phyloP scores from a whole-genome alignment of 2,888 invertebrate species.

The Taphrorychus bicolor region DNA sequence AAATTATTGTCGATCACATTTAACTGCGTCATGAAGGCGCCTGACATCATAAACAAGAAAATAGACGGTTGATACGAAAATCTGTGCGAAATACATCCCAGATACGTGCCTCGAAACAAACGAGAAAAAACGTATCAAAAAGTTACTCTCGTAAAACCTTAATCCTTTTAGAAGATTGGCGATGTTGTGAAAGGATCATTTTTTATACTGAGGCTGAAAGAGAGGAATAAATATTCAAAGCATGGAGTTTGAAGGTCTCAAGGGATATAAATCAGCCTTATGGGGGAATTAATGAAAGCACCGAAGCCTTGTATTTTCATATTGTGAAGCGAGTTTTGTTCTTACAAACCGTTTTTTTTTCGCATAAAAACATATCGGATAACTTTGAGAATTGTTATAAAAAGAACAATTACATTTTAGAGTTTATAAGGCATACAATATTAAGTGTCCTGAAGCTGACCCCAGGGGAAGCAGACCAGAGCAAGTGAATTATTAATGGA shows the following conservation, averaged over 20 bases:
- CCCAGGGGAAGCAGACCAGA: background rate
- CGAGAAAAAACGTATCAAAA: background rate
- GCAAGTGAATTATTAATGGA: background rate
- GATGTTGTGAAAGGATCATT: constrained; percentile 1
- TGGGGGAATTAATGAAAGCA: background rate
- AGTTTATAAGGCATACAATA: background rate
- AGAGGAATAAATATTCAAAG: constrained; percentile 3
- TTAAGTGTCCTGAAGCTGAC: background rate
- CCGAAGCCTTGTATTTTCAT: too few relatives aligned
- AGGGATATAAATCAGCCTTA: background rate
- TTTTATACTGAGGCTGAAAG: background rate
- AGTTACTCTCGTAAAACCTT: background rate
- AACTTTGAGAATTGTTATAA: too few relatives aligned
- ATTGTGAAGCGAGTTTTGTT: too few relatives aligned
- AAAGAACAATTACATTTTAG: too few relatives aligned
- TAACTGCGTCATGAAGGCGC: background rate
- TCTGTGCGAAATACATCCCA: background rate
- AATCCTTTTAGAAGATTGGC: constrained; percentile 1
- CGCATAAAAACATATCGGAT: too few relatives aligned
- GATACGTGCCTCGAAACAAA: background rate
- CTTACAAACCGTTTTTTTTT: too few relatives aligned
- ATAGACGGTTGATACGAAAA: background rate
- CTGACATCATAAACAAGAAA: background rate
- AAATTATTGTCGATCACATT: background rate
- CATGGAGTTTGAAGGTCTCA: background rate